A percentile compares a stretch with the other conserved stretches of the same genome.
These are phyloP conservation scores for Phyllotreta striolata DNA, from an alignment of 2,888 invertebrate species.

Conservation along the genomic window DNA sequence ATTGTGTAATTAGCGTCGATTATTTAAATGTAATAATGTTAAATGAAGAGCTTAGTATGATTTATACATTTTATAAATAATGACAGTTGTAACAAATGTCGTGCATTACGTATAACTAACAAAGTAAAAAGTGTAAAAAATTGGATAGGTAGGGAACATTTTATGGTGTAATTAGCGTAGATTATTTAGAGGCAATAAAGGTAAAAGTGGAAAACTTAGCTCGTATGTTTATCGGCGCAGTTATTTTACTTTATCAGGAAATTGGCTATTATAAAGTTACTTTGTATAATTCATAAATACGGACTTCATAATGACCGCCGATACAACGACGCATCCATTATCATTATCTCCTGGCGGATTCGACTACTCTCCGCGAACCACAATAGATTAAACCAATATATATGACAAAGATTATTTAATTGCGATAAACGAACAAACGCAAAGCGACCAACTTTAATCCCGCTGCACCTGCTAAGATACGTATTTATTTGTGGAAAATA, in stretches of 20 bases:
- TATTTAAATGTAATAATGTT: too few relatives aligned
- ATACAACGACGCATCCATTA: conserved; percentile 9
- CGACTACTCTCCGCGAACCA: conserved; percentile 11
- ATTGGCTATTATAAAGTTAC: conserved; percentile 18
- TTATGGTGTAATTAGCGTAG: too few relatives aligned
- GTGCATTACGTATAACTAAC: too few relatives aligned
- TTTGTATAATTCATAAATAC: conserved; percentile 20
- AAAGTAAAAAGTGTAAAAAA: too few relatives aligned
- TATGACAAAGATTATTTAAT: conserved; percentile 29
- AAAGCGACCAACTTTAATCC: conserved; percentile 13
- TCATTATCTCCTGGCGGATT: conserved; percentile 19
- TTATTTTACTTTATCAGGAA: conserved; percentile 4
- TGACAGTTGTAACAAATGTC: too few relatives aligned
- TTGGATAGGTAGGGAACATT: too few relatives aligned
- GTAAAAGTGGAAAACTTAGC: too few relatives aligned
- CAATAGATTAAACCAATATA: conserved; percentile 25
- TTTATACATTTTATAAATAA: too few relatives aligned
- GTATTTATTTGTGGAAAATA: conserved; percentile 23
- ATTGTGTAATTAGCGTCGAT: too few relatives aligned
- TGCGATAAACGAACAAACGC: conserved; percentile 21
- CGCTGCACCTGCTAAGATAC: conserved; percentile 16
- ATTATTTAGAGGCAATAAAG: too few relatives aligned
- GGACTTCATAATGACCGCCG: conserved; percentile 14
- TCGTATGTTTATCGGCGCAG: too few relatives aligned
- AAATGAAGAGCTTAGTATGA: too few relatives aligned